These are phyloP conservation scores for Yponomeuta plumbellus DNA, from an alignment of 2,888 invertebrate genomes.

Conservation along the genomic window DNA sequence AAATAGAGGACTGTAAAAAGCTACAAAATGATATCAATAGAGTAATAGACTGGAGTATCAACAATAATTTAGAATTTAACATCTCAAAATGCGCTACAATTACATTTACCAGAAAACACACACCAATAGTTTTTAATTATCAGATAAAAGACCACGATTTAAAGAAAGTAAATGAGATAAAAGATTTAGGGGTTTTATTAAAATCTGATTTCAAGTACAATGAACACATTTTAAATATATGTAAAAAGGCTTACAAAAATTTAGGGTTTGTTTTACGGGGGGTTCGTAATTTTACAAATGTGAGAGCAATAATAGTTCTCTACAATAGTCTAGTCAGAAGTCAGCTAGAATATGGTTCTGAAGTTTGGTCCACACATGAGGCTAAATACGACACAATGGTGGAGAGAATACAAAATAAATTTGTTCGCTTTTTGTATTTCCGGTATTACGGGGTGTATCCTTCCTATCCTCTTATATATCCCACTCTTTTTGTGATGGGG, in stretches of 20 bases:
- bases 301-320: constrained; percentile 14
- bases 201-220: constrained; percentile 14
- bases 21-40: constrained; percentile 12
- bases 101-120: neutral
- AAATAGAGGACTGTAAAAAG: neutral
- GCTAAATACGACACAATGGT: constrained; percentile 15
- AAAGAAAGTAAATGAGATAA: neutral
- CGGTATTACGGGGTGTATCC: constrained; percentile 4
- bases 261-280: constrained; percentile 19
- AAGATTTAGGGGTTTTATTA: constrained; percentile 5
- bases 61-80: constrained; percentile 2
- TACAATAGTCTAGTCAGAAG: constrained; percentile 22
- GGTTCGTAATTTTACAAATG: constrained; percentile 15
- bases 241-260: constrained; percentile 19
- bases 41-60: neutral
- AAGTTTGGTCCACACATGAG: constrained; percentile 22
- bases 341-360: constrained; percentile 19
- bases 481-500: constrained; percentile 6
- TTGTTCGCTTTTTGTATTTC: constrained; percentile 7
- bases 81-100: constrained; percentile 3
- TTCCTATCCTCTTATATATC: constrained; percentile 12
- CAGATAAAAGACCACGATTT: neutral
- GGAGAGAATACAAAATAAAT: constrained; percentile 13
- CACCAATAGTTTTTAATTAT: neutral
- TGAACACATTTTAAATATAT: constrained; percentile 16